Conservation (phyloP, 2,113 vertebrate species). For the Barbus barbus region DNA sequence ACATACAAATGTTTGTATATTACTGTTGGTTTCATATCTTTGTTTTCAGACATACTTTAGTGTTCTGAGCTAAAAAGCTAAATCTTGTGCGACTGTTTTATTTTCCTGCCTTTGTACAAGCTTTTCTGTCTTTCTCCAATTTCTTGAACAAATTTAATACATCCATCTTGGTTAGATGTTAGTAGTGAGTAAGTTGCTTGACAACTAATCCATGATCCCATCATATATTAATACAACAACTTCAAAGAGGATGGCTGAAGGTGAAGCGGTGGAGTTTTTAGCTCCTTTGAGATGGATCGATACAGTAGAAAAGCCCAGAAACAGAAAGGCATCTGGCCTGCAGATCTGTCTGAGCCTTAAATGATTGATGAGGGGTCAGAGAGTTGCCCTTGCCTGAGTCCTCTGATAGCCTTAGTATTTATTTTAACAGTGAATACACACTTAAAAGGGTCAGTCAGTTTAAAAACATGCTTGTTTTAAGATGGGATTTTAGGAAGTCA, state of each 20-base stretch:
- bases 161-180: slow-evolving; percentile 36
- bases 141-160: slow-evolving; percentile 13
- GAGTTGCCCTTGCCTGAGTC: slow-evolving; percentile 6
- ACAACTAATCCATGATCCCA: slow-evolving; percentile 30
- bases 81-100: neutral
- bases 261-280: slow-evolving; percentile 30
- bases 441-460: neutral
- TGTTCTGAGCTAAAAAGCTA: neutral
- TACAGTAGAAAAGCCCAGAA: slow-evolving; percentile 15
- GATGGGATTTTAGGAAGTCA: neutral
- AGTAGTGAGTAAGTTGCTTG: slow-evolving; percentile 15
- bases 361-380: slow-evolving; percentile 32
- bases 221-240: slow-evolving; percentile 43
- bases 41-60: neutral
- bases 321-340: slow-evolving; percentile 29
- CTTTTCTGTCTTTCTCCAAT: slow-evolving; percentile 30
- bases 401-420: neutral
- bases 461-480: neutral
- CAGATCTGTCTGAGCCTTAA: slow-evolving; percentile 22
- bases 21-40: slow-evolving; percentile 10
- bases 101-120: slow-evolving; percentile 11
- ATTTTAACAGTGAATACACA: neutral
- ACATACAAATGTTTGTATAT: neutral
- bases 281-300: slow-evolving; percentile 14
- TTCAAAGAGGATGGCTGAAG: slow-evolving; percentile 40